Evolutionary conservation across 1,140 invertebrate species (phyloP), one percentile per base, ranked within the genome.

Genomic region (Melanaphis sacchari): DNA sequence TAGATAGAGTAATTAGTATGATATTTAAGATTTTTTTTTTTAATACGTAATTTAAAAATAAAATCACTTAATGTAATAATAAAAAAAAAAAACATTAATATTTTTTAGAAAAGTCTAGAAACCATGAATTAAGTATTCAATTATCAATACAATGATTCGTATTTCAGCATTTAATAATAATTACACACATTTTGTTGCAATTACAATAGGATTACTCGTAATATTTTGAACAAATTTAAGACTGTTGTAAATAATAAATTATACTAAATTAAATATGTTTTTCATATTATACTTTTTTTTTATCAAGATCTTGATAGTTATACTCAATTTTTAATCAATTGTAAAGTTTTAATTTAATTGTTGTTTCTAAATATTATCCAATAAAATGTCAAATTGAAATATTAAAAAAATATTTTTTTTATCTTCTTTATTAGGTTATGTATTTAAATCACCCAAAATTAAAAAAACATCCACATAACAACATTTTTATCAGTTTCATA

Each of bases 401-500:
- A 46, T 88, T 43, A 88, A 88, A 46, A n/a, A 46, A 88, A 88
- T 46, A 88, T 88, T 88, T 49, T 88, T 88, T 49, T 88, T 24
- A 88, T 88, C 15, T 88, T 46, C 6, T 88, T 43, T 49, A 88
- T 49, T 41, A 2, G 1, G 31, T 43, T 85, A 31, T 85, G 15
- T 43, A 24, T 43, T 21, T 46, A 87, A n/a, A 84, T 40, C 82
- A 11, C 22, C 26, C 21, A 3, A 41, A 84, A n/a, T 76, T 41
- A 9, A 40, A 84, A 82, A 82, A 41, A 84, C 5, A 9, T 26
- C 26, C 3, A 84, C 8, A 24, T 26, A 40, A 40, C 26, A 40
- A 38, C 11, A 26, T 40, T 41, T 11, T 26, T 2, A 15, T 8
- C 22, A 40, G 38, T 18, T 40, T 84, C 40, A 40, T 41, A 41